Percentiles rank a stretch among this genome's conserved stretches.
phyloP scores from a whole-genome alignment of 2,888 invertebrate genomes.

The Ischnura elegans region DNA sequence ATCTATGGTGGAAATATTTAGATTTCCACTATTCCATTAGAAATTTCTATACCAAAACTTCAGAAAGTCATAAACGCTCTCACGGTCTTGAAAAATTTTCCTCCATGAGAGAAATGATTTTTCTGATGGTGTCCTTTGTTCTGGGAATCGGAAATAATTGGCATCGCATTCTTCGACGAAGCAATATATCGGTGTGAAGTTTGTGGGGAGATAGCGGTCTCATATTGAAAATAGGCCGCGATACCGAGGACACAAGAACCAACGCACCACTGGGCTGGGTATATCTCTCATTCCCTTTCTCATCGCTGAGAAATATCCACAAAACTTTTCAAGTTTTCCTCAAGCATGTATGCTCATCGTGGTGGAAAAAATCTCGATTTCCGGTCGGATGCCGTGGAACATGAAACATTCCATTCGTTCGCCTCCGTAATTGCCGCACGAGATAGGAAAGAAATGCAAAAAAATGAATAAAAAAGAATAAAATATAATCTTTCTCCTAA shows the following conservation, averaged over 20 bases:
- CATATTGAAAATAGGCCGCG: not conserved
- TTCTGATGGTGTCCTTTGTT: not conserved
- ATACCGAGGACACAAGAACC: not conserved
- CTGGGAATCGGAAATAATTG: not conserved
- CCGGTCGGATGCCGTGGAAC: not conserved
- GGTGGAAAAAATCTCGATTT: conserved; percentile 2
- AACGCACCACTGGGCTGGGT: not conserved
- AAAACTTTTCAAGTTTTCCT: not conserved
- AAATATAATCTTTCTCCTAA: not conserved
- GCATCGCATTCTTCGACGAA: not conserved
- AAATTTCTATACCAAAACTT: not conserved
- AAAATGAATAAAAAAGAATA: not conserved
- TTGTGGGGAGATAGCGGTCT: not conserved
- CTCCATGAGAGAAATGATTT: not conserved
- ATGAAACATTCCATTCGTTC: not conserved
- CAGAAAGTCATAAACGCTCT: not conserved
- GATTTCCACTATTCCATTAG: no score
- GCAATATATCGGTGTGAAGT: not conserved
- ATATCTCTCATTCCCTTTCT: not conserved
- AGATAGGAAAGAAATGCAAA: not conserved
- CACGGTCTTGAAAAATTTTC: not conserved
- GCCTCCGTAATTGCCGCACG: not conserved
- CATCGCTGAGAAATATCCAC: not conserved
- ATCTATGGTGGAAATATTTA: no score
- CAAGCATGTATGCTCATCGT: not conserved